These are phyloP conservation scores for Synergus laeviventris DNA, from an alignment of 2,888 invertebrate genomes.

Conservation along the genomic window DNA sequence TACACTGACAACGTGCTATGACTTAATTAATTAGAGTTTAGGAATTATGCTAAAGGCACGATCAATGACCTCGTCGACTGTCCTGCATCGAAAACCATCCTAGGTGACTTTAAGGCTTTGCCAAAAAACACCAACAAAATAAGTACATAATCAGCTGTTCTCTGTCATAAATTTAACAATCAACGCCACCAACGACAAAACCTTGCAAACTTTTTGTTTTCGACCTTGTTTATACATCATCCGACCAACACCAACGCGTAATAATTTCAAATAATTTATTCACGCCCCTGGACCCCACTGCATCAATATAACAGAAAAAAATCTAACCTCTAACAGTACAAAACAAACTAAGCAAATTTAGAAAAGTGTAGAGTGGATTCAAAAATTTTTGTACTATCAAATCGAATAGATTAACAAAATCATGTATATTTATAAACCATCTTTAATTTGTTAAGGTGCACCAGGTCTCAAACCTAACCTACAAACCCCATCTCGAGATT, in stretches of 20 bases:
- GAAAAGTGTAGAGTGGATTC: background rate
- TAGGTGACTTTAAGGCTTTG: background rate
- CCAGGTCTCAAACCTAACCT: conserved; percentile 1
- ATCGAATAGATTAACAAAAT: background rate
- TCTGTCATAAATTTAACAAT: conserved; percentile 28
- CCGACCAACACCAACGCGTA: background rate
- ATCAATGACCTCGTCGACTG: conserved; percentile 25
- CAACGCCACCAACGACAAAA: conserved; percentile 55
- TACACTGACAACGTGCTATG: conserved; percentile 16
- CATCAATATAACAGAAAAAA: background rate
- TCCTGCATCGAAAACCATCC: background rate
- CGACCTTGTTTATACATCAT: conserved; percentile 58
- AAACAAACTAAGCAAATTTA: background rate
- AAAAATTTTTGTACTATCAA: background rate
- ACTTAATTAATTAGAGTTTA: conserved; percentile 24
- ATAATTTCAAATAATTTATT: background rate
- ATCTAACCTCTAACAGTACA: background rate
- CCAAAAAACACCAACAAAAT: conserved; percentile 14
- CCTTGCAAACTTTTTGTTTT: conserved; percentile 55
- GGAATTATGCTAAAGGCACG: conserved; percentile 33
- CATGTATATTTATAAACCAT: background rate
- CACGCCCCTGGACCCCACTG: background rate
- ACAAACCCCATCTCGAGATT: background rate
- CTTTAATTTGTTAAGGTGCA: background rate
- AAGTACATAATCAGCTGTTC: conserved; percentile 49